Conservation (phyloP, 1,140 invertebrate species). For the Cyphomyrmex costatus region DNA sequence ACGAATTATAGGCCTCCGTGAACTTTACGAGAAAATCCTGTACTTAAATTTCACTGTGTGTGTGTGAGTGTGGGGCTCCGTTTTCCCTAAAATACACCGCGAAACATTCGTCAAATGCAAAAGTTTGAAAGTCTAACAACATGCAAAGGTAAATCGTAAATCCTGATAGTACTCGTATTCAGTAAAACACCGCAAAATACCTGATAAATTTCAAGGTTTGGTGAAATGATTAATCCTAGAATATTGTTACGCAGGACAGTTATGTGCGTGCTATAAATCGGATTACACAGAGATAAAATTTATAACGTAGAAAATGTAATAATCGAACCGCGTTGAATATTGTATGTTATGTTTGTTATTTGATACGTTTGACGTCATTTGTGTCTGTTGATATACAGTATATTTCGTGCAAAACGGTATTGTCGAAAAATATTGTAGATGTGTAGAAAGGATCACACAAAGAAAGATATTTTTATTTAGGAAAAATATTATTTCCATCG, state of each 20-base stretch:
- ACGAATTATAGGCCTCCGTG: constrained; percentile 5
- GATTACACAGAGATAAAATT: constrained; percentile 60
- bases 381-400: constrained; percentile 37
- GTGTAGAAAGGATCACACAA: background rate
- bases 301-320: constrained; percentile 49
- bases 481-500: constrained; percentile 23
- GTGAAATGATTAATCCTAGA: constrained; percentile 44
- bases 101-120: background rate
- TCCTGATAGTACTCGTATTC: background rate
- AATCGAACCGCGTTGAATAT: constrained; percentile 56
- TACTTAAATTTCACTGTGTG: background rate
- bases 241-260: constrained; percentile 35
- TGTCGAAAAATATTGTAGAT: constrained; percentile 48
- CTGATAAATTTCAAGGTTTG: constrained; percentile 34
- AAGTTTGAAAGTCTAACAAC: constrained; percentile 2
- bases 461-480: background rate
- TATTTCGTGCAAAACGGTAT: constrained; percentile 23
- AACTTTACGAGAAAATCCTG: background rate
- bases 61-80: no score
- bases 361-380: constrained; percentile 54
- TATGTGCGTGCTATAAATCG: constrained; percentile 36
- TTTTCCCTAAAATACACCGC: background rate
- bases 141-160: constrained; percentile 2
- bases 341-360: constrained; percentile 45
- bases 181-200: constrained; percentile 22